Evolutionary conservation across 1,140 invertebrate genomes (phyloP).

Genomic region (Neocloeon triangulifer): DNA sequence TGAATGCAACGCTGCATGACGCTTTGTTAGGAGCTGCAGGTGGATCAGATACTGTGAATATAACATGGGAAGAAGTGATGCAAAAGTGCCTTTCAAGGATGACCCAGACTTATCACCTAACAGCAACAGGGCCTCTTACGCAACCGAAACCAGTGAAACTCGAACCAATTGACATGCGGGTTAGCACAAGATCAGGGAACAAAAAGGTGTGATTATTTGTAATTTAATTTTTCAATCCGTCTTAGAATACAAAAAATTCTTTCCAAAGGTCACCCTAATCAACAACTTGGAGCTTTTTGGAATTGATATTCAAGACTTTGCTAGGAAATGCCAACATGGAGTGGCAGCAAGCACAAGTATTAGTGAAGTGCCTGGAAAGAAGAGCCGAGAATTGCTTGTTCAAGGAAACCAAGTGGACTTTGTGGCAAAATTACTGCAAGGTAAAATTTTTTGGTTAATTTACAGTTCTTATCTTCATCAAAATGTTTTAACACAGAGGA

Average conservation of each 20-base stretch:
- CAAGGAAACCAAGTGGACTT: constrained; percentile 79
- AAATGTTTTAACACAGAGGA: constrained; percentile 19
- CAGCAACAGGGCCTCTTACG: constrained; percentile 26
- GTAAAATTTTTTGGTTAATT: constrained; percentile 17
- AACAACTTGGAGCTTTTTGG: constrained; percentile 71
- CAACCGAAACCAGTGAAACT: constrained; percentile 46
- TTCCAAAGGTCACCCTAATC: constrained; percentile 54
- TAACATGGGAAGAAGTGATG: constrained; percentile 51
- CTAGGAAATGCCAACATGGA: constrained; percentile 56
- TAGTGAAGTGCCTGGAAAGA: constrained; percentile 45
- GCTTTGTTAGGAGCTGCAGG: constrained; percentile 15
- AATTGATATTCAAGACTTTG: constrained; percentile 53
- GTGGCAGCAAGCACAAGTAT: constrained; percentile 71
- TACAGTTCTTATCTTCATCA: background rate
- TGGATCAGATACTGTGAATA: constrained; percentile 11
- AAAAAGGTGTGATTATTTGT: constrained; percentile 48
- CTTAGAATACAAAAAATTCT: constrained; percentile 4
- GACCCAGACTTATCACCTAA: constrained; percentile 49
- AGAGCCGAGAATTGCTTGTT: constrained; percentile 55
- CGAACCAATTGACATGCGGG: constrained; percentile 52
- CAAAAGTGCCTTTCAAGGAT: constrained; percentile 43
- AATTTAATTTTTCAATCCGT: constrained; percentile 3
- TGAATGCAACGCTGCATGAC: constrained; percentile 25
- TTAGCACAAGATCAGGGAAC: constrained; percentile 56
- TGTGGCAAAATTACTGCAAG: constrained; percentile 44